Percentiles rank a stretch among this genome's conserved stretches.
These are phyloP conservation scores for Petroica traversi DNA, from an alignment of 2,113 vertebrate genomes.

Conservation along the genomic window DNA sequence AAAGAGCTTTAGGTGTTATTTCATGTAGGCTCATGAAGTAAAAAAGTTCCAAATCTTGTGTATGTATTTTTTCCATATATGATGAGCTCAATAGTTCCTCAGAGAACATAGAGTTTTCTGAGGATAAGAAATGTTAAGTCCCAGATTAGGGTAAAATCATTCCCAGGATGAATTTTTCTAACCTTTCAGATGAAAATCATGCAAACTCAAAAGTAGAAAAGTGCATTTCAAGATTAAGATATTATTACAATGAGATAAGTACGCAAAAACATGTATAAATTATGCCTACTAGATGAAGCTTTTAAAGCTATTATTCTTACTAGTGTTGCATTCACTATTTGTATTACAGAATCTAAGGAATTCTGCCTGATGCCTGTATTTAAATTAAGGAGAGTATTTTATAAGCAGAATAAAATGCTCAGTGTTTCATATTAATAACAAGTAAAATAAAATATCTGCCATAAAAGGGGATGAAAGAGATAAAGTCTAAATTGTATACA, in stretches of 20 bases:
- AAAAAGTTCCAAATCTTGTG: not conserved
- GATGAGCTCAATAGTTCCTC: not conserved
- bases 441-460: not conserved
- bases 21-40: not conserved
- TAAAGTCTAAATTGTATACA: not conserved
- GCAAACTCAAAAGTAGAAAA: not conserved
- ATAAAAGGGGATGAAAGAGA: not conserved
- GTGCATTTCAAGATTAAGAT: not conserved
- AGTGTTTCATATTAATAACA: not conserved
- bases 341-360: not conserved
- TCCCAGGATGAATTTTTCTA: not conserved
- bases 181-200: not conserved
- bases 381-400: not conserved
- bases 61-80: not conserved
- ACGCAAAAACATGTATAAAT: not conserved
- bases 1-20: not conserved
- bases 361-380: not conserved
- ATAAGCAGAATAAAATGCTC: not conserved
- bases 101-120: not conserved
- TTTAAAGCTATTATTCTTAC: not conserved
- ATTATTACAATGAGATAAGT: not conserved
- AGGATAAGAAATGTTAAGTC: not conserved
- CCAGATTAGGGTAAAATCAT: not conserved
- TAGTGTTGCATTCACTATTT: not conserved
- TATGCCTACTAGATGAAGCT: not conserved